Conservation (phyloP, 1,140 invertebrate genomes). For the Plectus sambesii region DNA sequence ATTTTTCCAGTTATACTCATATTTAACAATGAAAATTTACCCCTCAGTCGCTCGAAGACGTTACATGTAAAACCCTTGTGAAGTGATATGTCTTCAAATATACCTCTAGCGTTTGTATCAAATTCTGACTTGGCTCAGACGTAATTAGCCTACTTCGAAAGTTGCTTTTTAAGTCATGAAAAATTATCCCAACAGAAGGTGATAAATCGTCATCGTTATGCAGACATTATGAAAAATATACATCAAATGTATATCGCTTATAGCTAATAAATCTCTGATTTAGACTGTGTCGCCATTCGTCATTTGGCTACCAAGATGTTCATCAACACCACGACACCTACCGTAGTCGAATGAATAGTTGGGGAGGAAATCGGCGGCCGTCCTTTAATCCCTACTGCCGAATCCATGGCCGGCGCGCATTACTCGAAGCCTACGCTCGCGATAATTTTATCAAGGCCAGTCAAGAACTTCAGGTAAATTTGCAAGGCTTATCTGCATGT, state of each 20-base stretch:
- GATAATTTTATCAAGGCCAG: constrained; percentile 38
- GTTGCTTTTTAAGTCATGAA: not conserved
- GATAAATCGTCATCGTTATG: too few relatives aligned
- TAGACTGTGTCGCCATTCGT: constrained; percentile 26
- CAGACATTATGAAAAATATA: constrained; percentile 1
- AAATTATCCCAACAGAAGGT: not conserved
- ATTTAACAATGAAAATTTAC: too few relatives aligned
- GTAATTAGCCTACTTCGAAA: too few relatives aligned
- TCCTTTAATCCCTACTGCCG: constrained; percentile 42
- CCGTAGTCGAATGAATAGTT: constrained; percentile 35
- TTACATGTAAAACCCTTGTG: too few relatives aligned
- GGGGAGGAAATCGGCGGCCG: constrained; percentile 32
- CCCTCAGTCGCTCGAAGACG: too few relatives aligned
- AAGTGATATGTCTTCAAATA: too few relatives aligned
- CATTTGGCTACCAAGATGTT: constrained; percentile 12
- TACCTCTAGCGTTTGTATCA: too few relatives aligned
- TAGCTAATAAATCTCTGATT: not conserved
- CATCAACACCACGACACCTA: constrained; percentile 1
- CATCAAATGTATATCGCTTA: not conserved
- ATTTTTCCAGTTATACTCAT: too few relatives aligned
- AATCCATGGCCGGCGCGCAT: constrained; percentile 37
- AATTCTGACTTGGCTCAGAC: too few relatives aligned
- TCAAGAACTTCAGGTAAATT: constrained; percentile 23
- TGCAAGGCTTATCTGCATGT: not conserved
- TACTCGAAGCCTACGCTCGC: constrained; percentile 41